Base-by-base conservation (phyloP, 1,140 invertebrate genomes). In the Cotesia chilonis region DNA sequence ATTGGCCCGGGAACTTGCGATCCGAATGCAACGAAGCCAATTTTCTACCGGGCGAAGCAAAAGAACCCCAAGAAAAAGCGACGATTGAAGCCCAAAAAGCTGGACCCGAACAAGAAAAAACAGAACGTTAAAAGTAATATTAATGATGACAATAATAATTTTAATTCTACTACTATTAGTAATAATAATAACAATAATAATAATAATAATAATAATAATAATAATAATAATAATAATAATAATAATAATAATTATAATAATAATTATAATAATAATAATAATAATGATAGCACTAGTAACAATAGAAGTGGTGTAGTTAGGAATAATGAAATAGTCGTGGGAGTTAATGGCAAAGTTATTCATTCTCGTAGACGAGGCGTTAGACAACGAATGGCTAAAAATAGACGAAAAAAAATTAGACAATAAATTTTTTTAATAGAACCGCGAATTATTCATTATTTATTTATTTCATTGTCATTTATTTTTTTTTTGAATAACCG, bases 1-100 rank as follows among this genome's bases (percentile, higher is more conserved):
- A 75, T 70, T 10, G 81, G 80, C 12, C 75, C 79, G 0, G 82
- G 80, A n/a, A 82, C 79, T 52, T 87, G 84, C 64, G 80, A 83
- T 57, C 79, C 75, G 1, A 73, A 76, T 6, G 71, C 66, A 5
- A 38, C 78, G 0, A 76, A 77, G 12, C 78, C 80, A 6, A 61
- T 76, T 0, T 61, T 54, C 4, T 73, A 74, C 17, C 74, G 70
- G 17, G 70, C 79, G 2, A 82, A 78, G 14, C 79, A 77, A 2
- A 73, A 70, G 66, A 74, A 71, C 20, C 47, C 4, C 3, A 73
- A 75, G 47, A 76, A 73, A 65, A 66, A 14, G 52, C 54, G 4
- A 12, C 55, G 57, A 37, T 36, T 61, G 12, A 75, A 71, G 17
- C 20, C 17, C 7, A 66, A 68, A 66, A 63, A 20, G 28, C 6